Percentiles rank a stretch among this genome's conserved stretches.
These are phyloP conservation scores for Heliothis virescens DNA, from an alignment of 1,140 invertebrate species.

Conservation along the genomic window DNA sequence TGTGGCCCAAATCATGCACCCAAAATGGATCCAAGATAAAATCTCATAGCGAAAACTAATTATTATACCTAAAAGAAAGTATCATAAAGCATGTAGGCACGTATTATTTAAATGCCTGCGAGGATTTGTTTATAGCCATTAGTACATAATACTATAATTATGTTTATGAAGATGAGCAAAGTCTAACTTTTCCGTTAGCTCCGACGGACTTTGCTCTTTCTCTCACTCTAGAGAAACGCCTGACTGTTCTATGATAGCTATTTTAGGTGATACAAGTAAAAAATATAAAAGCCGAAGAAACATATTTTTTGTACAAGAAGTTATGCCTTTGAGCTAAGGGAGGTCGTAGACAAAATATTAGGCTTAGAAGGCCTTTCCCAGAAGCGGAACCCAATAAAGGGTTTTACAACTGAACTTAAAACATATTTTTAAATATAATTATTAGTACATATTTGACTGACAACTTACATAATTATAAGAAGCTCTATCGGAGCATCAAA, in stretches of 20 bases:
- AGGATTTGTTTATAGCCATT: background rate
- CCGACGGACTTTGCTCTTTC: too few species aligned
- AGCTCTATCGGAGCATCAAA: background rate
- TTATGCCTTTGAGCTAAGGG: too few species aligned
- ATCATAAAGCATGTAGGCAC: background rate
- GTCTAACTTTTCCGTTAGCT: too few species aligned
- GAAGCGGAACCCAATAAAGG: background rate
- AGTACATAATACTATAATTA: too few species aligned
- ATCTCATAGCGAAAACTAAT: background rate
- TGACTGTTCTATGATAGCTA: too few species aligned
- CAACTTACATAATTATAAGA: slow-evolving; percentile 10
- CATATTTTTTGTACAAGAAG: too few species aligned
- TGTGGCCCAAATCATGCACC: background rate
- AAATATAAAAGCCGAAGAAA: too few species aligned
- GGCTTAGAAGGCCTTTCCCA: background rate
- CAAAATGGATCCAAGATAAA: background rate
- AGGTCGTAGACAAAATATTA: too few species aligned
- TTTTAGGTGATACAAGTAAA: too few species aligned
- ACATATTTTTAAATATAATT: background rate
- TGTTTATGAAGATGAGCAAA: too few species aligned
- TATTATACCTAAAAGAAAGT: background rate
- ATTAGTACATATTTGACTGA: slow-evolving; percentile 4
- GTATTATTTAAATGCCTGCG: background rate
- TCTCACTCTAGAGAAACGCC: too few species aligned
- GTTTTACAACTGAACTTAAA: background rate